Percentiles rank a stretch among this genome's conserved stretches.
Evolutionary conservation across 2,888 invertebrate genomes (phyloP).

Genomic region (Ectemnius continuus): DNA sequence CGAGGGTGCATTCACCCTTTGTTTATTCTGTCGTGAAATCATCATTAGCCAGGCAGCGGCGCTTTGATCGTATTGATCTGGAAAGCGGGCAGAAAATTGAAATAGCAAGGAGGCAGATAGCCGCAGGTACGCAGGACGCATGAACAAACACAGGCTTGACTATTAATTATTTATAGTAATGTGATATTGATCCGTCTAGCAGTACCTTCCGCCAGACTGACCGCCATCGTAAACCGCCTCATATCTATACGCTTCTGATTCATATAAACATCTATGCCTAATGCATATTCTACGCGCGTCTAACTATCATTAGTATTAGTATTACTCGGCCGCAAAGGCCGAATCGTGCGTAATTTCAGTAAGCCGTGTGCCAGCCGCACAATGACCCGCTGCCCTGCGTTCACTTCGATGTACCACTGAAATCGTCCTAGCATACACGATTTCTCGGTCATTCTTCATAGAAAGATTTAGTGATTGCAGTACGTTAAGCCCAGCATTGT

Average conservation of each 20-base stretch:
- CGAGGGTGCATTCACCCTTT: neutral
- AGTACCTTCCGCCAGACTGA: constrained; percentile 59
- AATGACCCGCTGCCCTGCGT: too few relatives aligned
- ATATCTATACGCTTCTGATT: too few relatives aligned
- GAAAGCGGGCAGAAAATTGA: constrained; percentile 39
- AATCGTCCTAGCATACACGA: too few relatives aligned
- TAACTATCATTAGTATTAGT: constrained; percentile 38
- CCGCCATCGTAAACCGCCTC: constrained; percentile 50
- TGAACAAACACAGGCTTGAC: constrained; percentile 35
- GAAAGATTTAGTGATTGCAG: too few relatives aligned
- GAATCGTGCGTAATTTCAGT: too few relatives aligned
- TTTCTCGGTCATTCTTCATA: too few relatives aligned
- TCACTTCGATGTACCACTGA: too few relatives aligned
- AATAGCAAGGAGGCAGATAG: constrained; percentile 38
- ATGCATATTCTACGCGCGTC: neutral
- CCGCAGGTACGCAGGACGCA: constrained; percentile 32
- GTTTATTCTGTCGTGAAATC: constrained; percentile 20
- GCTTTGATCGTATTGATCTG: constrained; percentile 27
- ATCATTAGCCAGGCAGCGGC: constrained; percentile 10
- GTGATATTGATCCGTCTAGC: constrained; percentile 75
- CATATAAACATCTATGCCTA: constrained; percentile 7
- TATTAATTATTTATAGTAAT: constrained; percentile 77
- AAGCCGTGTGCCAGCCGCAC: too few relatives aligned
- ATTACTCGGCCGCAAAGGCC: constrained; percentile 23
- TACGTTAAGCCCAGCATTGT: too few relatives aligned